A percentile compares a stretch with the other conserved stretches of the same genome.
Evolutionary conservation across 2,797 vertebrate genomes (phyloP).

Genomic region (Anguilla marmorata): DNA sequence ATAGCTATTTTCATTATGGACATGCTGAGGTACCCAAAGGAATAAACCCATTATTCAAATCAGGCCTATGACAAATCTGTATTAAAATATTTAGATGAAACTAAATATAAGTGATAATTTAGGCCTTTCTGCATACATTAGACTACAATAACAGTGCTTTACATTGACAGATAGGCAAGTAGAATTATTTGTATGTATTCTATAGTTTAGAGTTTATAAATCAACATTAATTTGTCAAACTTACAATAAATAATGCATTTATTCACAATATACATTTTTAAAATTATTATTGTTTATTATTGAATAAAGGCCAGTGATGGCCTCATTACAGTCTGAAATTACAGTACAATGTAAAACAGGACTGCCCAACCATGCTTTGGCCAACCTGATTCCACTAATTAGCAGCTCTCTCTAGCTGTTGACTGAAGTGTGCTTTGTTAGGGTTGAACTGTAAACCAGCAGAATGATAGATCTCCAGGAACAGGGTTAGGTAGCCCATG

Average conservation of each 20-base stretch:
- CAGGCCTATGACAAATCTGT: not conserved
- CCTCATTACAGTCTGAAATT: not conserved
- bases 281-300: no score
- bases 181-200: not conserved
- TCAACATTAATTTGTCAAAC: not conserved
- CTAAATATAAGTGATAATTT: not conserved
- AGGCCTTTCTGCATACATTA: not conserved
- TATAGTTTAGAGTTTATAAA: not conserved
- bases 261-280: not conserved
- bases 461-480: no score
- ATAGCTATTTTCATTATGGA: not conserved
- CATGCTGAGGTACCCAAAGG: not conserved
- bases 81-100: not conserved
- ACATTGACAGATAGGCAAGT: not conserved
- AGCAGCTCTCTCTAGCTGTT: no score
- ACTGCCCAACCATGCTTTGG: no score
- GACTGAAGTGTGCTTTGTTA: no score
- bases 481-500: no score
- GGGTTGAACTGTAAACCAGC: no score
- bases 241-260: not conserved
- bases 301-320: not conserved
- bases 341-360: not conserved
- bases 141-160: not conserved
- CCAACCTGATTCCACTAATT: no score
- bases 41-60: not conserved